Evolutionary conservation across 1,140 invertebrate species (phyloP), one percentile per base, ranked within the genome.

Genomic region (Drosophila quadrilineata): DNA sequence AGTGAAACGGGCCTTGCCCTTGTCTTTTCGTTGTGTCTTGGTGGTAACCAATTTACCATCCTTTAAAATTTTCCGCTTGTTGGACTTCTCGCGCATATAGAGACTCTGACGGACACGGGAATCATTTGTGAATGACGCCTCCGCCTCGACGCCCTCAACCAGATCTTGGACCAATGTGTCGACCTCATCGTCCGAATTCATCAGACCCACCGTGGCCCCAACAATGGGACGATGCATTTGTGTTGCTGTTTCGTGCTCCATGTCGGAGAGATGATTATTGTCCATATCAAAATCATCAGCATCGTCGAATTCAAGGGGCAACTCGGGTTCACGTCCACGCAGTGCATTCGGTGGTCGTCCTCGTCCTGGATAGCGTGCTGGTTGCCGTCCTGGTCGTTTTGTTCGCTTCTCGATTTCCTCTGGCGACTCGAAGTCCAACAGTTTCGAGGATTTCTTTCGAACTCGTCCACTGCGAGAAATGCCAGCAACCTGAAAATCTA

Each of bases 401-500:
- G 90, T 86, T 31, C 92, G 91, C 16, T 90, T 90, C 38, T 92
- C 92, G 45, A 92, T 92, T 72, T 97, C 95, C 88, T 98, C 96
- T 0, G 95, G 94, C 0, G 95, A 96, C 86, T 98, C 96, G 91
- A 97, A 98, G 89, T 97, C 97, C 89, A 97, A 94, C 6, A 98
- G 91, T 89, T 98, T 98, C 0, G 96, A 97, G 4, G 97, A 98
- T 89, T 98, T 98, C 90, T 98, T 98, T 31, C 96, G 91, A 0
- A 98, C 96, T 36, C 96, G 91, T 12, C 96, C 96, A 77, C 96
- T 97, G 46, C 89, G 65, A 3, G 96, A 97, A 16, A 97, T 93
- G 21, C 95, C 95, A 40, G 95, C 95, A 14, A 96, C 94, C 90
- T 96, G 95, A 80, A 95, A 91, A 91, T 95, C 94, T 94, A 52